Conservation (phyloP, 2,888 invertebrate genomes). For the Drosophila helvetica region DNA sequence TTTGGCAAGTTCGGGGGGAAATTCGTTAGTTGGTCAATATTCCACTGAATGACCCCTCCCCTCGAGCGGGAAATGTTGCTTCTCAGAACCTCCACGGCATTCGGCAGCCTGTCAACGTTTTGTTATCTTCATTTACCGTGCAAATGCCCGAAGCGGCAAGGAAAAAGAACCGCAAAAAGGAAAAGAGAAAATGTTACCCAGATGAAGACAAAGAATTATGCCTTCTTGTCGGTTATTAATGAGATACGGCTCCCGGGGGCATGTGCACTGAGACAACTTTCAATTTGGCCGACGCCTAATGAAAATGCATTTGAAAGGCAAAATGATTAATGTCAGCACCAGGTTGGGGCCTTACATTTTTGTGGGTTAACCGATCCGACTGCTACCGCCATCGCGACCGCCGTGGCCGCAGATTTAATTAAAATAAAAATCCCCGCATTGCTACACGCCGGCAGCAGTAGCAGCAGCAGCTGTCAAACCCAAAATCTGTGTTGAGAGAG, state of each 20-base stretch:
- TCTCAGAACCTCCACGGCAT: not conserved
- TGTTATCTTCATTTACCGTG: slow-evolving; percentile 24
- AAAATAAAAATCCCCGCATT: slow-evolving; percentile 45
- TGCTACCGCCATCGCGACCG: not conserved
- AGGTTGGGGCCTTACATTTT: slow-evolving; percentile 26
- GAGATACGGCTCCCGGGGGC: slow-evolving; percentile 28
- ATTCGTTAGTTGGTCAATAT: slow-evolving; percentile 40
- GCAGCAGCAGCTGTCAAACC: slow-evolving; percentile 44
- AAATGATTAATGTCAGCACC: slow-evolving; percentile 52
- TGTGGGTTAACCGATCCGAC: slow-evolving; percentile 29
- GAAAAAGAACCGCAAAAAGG: slow-evolving; percentile 1
- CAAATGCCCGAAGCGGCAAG: slow-evolving; percentile 23
- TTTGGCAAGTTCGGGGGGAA: not conserved
- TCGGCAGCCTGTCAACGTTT: slow-evolving; percentile 26
- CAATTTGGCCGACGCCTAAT: slow-evolving; percentile 39
- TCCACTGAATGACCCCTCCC: not conserved
- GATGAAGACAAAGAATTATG: slow-evolving; percentile 52
- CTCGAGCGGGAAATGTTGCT: no score
- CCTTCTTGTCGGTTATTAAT: slow-evolving; percentile 50
- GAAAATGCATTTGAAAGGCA: slow-evolving; percentile 44
- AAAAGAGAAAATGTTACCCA: slow-evolving; percentile 27
- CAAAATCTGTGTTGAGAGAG: slow-evolving; percentile 20
- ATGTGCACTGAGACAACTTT: slow-evolving; percentile 39
- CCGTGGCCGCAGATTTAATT: slow-evolving; percentile 30
- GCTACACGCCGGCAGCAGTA: slow-evolving; percentile 36